Evolutionary conservation across 2,113 vertebrate species (phyloP).

Genomic region (Odocoileus hemionus): DNA sequence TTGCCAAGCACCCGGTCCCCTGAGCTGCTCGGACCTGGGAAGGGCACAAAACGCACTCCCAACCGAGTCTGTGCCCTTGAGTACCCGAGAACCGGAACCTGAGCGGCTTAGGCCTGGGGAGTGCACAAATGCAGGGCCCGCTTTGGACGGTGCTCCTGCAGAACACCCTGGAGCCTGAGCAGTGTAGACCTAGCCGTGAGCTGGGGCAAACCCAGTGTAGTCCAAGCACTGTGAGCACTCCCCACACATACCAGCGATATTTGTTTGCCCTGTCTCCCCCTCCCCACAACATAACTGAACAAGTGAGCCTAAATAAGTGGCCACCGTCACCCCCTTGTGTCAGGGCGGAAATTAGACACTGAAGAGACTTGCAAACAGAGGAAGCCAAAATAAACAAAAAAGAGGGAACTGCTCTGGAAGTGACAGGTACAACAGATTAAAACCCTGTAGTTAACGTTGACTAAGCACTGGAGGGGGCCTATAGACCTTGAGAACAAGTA

Average conservation of each 20-base stretch:
- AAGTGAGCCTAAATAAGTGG: background rate
- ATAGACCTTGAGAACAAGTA: background rate
- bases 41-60: background rate
- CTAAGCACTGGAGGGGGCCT: background rate
- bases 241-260: background rate
- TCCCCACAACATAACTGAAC: background rate
- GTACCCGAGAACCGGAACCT: background rate
- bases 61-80: background rate
- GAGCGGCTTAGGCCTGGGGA: background rate
- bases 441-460: background rate
- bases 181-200: background rate
- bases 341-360: background rate
- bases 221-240: background rate
- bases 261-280: background rate
- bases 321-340: background rate
- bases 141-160: background rate
- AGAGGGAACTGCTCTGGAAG: background rate
- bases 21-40: background rate
- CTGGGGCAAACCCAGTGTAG: background rate
- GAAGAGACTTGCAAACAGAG: background rate
- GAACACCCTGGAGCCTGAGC: background rate
- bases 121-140: background rate
- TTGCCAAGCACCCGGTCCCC: accelerated
- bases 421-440: background rate
- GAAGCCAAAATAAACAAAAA: background rate